Evolutionary conservation across 2,113 vertebrate genomes (phyloP), one percentile per base, ranked within the genome.

Genomic region (Ophiodon elongatus): DNA sequence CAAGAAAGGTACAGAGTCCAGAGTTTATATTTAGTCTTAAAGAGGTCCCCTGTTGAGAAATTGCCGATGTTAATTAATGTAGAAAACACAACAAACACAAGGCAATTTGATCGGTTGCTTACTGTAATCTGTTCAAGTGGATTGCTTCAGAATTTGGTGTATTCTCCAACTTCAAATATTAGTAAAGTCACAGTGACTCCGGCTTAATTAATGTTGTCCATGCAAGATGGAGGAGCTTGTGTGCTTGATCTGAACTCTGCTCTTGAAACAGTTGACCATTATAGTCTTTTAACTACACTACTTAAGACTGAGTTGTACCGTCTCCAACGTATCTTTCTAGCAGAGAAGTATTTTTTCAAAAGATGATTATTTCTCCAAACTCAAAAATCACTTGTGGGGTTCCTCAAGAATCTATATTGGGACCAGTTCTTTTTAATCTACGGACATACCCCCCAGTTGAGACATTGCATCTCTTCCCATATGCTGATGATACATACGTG

Each of bases 21-120:
- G 69, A 59, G 77, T 88, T 86, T 75, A 52, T 84, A 72, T 66
- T 79, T 54, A 79, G 60, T 81, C 60, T 59, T 63, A 39, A 14
- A 83, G 45, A 66, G 56, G 31, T 62, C 10, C 66, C 15, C 21
- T 74, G 37, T 33, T 87, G 23, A 56, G 23, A 56, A 56, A 56
- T 23, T 56, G 52, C 52, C 1, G 11, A n/a, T 25, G 23, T 11
- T 73, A 69, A 45, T 19, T 52, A 23, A 41, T 66, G 35, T 19
- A 31, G 31, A 43, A 76, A 59, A 57, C 23, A 56, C n/a, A n/a
- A 73, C 37, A 67, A 59, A 57, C 23, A 56, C 10, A n/a, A 73
- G 21, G n/a, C 79, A 54, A 85, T 80, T 87, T 80, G 33, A 23
- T 50, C 50, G 75, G 68, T 47, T 59, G 50, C 23, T 54, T 54